A percentile compares a stretch with the other conserved stretches of the same genome.
Conservation (phyloP, 2,113 vertebrate genomes). For the Pontoporia blainvillei region DNA sequence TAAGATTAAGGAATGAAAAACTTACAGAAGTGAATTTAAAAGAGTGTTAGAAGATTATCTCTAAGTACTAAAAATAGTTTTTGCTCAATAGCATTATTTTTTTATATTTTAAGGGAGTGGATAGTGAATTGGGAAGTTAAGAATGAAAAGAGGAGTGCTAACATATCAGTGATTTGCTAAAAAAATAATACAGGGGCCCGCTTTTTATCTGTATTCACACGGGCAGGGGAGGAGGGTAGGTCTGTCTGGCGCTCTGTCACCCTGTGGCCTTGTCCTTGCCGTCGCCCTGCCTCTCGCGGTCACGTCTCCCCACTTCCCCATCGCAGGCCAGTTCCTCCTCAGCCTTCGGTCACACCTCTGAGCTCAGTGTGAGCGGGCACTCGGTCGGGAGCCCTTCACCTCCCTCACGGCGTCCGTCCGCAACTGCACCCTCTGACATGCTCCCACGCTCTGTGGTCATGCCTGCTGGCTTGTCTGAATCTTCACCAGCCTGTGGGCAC, state of each 20-base stretch:
- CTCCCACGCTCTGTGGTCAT: not conserved
- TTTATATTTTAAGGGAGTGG: not conserved
- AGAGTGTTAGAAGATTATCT: not conserved
- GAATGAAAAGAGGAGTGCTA: not conserved
- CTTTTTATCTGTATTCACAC: not conserved
- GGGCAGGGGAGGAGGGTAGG: not conserved
- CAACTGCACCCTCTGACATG: not conserved
- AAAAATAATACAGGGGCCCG: not conserved
- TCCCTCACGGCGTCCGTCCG: not conserved
- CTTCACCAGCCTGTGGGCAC: not conserved
- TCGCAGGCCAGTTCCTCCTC: not conserved
- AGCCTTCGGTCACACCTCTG: not conserved
- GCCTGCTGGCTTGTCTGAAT: not conserved
- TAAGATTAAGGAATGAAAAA: not conserved
- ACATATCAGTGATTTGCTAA: not conserved
- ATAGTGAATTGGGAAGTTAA: not conserved
- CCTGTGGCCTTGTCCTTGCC: not conserved
- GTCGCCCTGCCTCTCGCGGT: not conserved
- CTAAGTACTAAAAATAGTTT: not conserved
- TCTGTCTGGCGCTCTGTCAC: not conserved
- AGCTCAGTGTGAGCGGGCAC: not conserved
- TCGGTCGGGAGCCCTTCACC: not conserved
- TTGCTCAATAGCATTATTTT: not conserved
- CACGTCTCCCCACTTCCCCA: not conserved
- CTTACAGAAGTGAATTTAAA: not conserved